Evolutionary conservation across 1,140 invertebrate genomes (phyloP).

Genomic region (Daktulosphaira vitifoliae): DNA sequence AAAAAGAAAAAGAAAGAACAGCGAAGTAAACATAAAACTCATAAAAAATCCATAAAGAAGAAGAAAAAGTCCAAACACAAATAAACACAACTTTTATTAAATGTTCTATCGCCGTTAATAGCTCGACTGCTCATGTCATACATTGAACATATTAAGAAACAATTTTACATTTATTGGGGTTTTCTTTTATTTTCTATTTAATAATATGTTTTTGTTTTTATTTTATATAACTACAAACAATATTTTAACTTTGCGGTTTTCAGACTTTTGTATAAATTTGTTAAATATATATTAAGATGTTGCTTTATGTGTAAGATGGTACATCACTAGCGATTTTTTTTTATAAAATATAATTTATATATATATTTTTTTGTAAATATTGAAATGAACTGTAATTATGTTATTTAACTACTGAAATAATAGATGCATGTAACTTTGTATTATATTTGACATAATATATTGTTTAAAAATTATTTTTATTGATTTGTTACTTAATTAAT

Average conservation of each 20-base stretch:
- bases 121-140: too few species aligned
- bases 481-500: too few species aligned
- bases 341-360: not conserved
- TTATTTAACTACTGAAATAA: not conserved
- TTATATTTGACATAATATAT: too few species aligned
- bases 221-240: too few species aligned
- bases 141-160: too few species aligned
- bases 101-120: too few species aligned
- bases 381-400: not conserved
- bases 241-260: not conserved
- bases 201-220: too few species aligned
- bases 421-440: not conserved
- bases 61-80: constrained; percentile 39
- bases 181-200: not conserved
- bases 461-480: not conserved
- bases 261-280: constrained; percentile 1
- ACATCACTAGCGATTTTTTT: constrained; percentile 3
- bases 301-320: constrained; percentile 2
- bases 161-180: too few species aligned
- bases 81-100: not conserved
- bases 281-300: constrained; percentile 8
- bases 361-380: constrained; percentile 21
- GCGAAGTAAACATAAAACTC: constrained; percentile 36
- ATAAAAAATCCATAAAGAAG: constrained; percentile 37
- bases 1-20: constrained; percentile 38